Conservation (phyloP, 2,797 vertebrate species). For the Muscicapa comitata region DNA sequence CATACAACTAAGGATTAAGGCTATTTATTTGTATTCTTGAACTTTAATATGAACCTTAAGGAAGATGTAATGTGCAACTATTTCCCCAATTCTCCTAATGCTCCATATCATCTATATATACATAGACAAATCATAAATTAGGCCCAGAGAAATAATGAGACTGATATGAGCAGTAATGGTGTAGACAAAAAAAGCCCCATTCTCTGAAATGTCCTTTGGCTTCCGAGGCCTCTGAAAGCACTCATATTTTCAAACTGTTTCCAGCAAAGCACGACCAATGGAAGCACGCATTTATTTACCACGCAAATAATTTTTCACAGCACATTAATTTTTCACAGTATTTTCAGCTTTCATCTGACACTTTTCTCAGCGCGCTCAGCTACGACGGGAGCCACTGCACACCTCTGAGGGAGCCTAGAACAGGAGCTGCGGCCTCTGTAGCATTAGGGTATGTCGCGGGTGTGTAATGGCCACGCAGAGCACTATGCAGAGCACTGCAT, state of each 20-base stretch:
- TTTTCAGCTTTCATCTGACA: not conserved
- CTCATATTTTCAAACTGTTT: not conserved
- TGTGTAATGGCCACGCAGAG: rapidly evolving
- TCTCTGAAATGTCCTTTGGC: not conserved
- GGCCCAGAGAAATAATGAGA: not conserved
- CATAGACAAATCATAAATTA: rapidly evolving
- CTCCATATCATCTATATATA: rapidly evolving
- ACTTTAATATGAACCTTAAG: not conserved
- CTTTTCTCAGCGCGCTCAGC: rapidly evolving
- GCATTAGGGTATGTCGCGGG: rapidly evolving
- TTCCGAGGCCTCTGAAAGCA: not conserved
- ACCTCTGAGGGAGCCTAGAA: rapidly evolving
- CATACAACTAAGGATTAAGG: not conserved
- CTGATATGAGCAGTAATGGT: rapidly evolving
- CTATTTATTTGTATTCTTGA: rapidly evolving
- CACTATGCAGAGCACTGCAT: rapidly evolving
- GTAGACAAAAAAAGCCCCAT: rapidly evolving
- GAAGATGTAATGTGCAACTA: rapidly evolving
- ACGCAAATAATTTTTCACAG: not conserved
- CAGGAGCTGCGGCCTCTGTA: not conserved
- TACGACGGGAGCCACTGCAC: rapidly evolving
- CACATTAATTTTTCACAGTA: not conserved
- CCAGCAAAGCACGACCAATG: rapidly evolving
- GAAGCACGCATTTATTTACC: not conserved
- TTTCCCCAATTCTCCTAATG: not conserved